Base-by-base conservation (phyloP, 2,113 vertebrate genomes). In the Columbina picui region DNA sequence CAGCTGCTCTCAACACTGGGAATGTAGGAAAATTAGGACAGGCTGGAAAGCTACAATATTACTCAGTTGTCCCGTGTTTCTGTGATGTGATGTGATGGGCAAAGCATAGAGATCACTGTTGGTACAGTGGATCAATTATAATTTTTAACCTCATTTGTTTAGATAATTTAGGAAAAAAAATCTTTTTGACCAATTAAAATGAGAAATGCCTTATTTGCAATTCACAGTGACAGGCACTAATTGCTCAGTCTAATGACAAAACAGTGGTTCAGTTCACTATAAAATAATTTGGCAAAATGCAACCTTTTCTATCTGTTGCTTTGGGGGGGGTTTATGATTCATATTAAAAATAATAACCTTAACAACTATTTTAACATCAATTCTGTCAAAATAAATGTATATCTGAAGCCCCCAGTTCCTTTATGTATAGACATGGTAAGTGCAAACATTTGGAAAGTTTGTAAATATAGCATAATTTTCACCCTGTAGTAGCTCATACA, bases 311-410 rank as follows among this genome's bases (percentile, higher is more conserved):
- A 87, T 87, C 65, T 71, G 26, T 56, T 89, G 9, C 43, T 75
- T 84, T 36, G 7, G 29, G 63, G 6, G 15, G 6, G 16, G 7
- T 67, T 78, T 57, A 52, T 38, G 17, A 57, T 56, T 70, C 43
- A 60, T 52, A 32, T 49, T 67, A 23, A 68, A 84, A 32, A 57
- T 61, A 84, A 64, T 34, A n/a, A 79, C 26, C 27, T 85, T 64
- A 83, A 78, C 15, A 91, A 67, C 74, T 83, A 76, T 53, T 85
- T 85, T 84, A 75, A 93, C 78, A 94, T 94, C 49, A 92, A 7
- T 90, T 95, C 82, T 9, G 77, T 79, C 32, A 65, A 95, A 94
- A 87, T 77, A 82, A 91, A 84, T 75, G 59, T 86, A 4, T 49
- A 61, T 22, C 52, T 49, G 41, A 94, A 89, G 52, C 34, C 17